Base-by-base conservation (phyloP, 2,797 vertebrate genomes). In the Phrynocephalus guinanensis region DNA sequence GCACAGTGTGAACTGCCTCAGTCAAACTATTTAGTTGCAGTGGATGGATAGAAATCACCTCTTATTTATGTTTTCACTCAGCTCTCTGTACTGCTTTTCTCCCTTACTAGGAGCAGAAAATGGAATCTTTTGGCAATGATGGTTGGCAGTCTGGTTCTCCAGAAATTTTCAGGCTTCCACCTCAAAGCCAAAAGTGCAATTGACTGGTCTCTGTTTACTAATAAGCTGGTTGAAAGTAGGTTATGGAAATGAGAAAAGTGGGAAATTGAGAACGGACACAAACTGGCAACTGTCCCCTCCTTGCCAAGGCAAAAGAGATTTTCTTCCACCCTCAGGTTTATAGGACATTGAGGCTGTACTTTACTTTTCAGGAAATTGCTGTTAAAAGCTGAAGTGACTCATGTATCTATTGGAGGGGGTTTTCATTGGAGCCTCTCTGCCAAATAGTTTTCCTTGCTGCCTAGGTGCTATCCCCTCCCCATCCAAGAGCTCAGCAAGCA, bases 311-410 rank as follows among this genome's bases (percentile, higher is more conserved):
- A 67, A 66, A 75, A 24, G 44, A 82, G 60, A 72, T 28, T 81
- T 87, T 90, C 63, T 83, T 84, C 76, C 77, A 15, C 44, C 63
- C 82, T 11, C 28, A 63, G 73, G 38, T 70, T 81, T 84, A 88
- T 22, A 77, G 85, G 78, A 71, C 60, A 76, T 24, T 48, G 67
- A 44, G 78, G 71, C 30, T 79, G 77, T 84, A 86, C 87, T 77
- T 70, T 78, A 89, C 77, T 82, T 73, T 92, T 91, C 85, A 87
- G 87, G 88, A 92, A 84, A 90, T 76, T 87, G 3, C 85, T 89
- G 38, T 38, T 88, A 86, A 85, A 80, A 70, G n/a, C 86, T 56
- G 83, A 79, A 75, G 83, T 92, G 91, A 91, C 87, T 92, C 88
- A 89, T 86, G 24, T 11, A 28, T 67, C 83, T 75, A 60, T 72